Percentiles rank a stretch among this genome's conserved stretches.
Conservation (phyloP, 2,797 vertebrate genomes). For the Adelosebastes latens region DNA sequence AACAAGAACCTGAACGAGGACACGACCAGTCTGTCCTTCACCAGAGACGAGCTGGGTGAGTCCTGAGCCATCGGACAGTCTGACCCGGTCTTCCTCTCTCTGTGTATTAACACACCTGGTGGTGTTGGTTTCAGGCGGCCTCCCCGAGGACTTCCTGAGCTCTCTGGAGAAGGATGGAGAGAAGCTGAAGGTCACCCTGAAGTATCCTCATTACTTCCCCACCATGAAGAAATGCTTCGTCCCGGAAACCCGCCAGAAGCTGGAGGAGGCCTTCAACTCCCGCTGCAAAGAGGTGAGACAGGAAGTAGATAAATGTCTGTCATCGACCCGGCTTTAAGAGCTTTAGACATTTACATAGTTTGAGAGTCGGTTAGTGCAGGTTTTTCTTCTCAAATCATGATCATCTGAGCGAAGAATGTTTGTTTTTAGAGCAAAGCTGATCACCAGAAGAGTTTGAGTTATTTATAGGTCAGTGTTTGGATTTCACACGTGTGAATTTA, state of each 20-base stretch:
- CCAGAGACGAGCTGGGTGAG: conserved; percentile 90
- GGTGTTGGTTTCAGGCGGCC: conserved; percentile 83
- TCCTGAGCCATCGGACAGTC: neutral
- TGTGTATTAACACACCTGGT: neutral
- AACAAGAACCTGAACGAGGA: conserved; percentile 97
- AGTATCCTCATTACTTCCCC: conserved; percentile 98
- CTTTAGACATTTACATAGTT: neutral
- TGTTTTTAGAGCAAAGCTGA: neutral
- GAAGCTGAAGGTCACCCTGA: conserved; percentile 92
- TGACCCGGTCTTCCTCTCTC: neutral
- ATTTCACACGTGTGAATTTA: neutral
- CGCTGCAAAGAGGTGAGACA: conserved; percentile 91
- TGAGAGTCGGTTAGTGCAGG: neutral
- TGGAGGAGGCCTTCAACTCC: conserved; percentile 96
- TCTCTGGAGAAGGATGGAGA: conserved; percentile 90
- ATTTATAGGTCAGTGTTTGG: neutral
- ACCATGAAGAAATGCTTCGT: conserved; percentile 96
- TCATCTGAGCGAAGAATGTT: neutral
- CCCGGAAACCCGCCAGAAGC: conserved; percentile 88
- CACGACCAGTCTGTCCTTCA: conserved; percentile 90
- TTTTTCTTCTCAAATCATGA: neutral
- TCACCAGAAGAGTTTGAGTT: neutral
- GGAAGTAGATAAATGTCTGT: neutral
- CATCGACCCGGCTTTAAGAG: neutral
- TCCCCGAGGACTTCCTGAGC: conserved; percentile 94